These are phyloP conservation scores for Leptinotarsa lineolata DNA, from an alignment of 1,140 invertebrate genomes.

Conservation along the genomic window DNA sequence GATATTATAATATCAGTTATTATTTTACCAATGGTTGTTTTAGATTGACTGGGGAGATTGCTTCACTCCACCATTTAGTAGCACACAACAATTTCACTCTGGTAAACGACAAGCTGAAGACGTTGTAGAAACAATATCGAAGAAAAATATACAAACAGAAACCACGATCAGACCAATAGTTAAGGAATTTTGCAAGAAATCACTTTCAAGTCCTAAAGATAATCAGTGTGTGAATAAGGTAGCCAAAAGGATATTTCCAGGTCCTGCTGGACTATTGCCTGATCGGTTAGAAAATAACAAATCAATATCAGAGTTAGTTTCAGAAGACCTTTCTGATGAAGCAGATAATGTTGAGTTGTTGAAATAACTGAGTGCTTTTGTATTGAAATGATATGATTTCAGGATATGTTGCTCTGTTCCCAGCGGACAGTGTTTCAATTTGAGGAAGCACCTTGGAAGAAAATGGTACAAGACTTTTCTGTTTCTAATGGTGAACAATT, in stretches of 20 bases:
- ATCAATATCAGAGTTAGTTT: slow-evolving; percentile 6
- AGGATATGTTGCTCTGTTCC: slow-evolving; percentile 28
- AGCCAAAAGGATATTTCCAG: slow-evolving; percentile 39
- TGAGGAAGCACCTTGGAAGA: slow-evolving; percentile 33
- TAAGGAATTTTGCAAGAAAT: background rate
- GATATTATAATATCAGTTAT: too few species aligned
- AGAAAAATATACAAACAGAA: too few species aligned
- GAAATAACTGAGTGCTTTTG: background rate
- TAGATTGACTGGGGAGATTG: slow-evolving; percentile 8
- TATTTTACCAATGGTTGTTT: background rate
- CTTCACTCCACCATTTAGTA: slow-evolving; percentile 6
- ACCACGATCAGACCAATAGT: too few species aligned
- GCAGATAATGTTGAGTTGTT: slow-evolving; percentile 6
- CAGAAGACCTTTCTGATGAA: background rate
- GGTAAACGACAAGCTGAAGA: background rate
- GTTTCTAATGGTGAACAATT: slow-evolving; percentile 19
- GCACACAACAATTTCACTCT: background rate
- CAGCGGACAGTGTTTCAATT: slow-evolving; percentile 29
- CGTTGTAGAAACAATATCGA: background rate
- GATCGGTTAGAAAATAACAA: slow-evolving; percentile 19
- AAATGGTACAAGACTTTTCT: slow-evolving; percentile 34
- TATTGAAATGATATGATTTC: background rate
- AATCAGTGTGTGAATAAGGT: background rate
- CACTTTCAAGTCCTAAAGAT: background rate
- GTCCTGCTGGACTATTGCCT: slow-evolving; percentile 38